Evolutionary conservation across 2,113 vertebrate species (phyloP), one percentile per base, ranked within the genome.

Genomic region (Poeciliopsis retropinna): DNA sequence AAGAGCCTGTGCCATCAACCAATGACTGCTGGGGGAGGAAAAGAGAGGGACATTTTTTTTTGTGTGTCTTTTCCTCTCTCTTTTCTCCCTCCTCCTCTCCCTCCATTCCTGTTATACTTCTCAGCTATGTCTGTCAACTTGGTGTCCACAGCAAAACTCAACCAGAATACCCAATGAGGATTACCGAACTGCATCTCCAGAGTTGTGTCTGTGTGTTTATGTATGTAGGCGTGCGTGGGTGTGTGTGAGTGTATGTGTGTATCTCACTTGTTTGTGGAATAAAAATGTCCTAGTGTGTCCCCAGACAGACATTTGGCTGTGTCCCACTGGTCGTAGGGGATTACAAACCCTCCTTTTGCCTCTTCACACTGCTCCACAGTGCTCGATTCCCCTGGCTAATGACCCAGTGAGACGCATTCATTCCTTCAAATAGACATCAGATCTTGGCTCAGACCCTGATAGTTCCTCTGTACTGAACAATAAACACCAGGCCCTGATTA

Each of bases 271-370:
- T 92, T 90, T 90, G 85, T 80, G 81, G 90, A 92, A 92, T 88
- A 93, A 89, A 94, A 91, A 91, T 91, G 88, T 88, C 89, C 88
- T 88, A 87, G 89, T 92, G 88, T 89, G 89, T 92, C 85, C 84
- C 75, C 76, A 91, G 91, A 92, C 89, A 92, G 91, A 93, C 88
- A 89, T 87, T 84, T 92, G 89, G 93, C 87, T 87, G 81, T 78
- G 81, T 85, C 89, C 85, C 85, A 84, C 75, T 82, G 85, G 85
- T 85, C 73, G 86, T 79, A 85, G 85, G 87, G 90, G 92, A 93
- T 93, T 92, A 93, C 92, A 93, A 92, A 91, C 92, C 89, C 88
- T 90, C 88, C 89, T 85, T 93, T 92, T 94, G 88, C 91, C 86
- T 92, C 88, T 86, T 92, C 92, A 91, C 92, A 91, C 92, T 91